Evolutionary conservation across 2,888 invertebrate genomes (phyloP).

Genomic region (Heptascelio sp.): DNA sequence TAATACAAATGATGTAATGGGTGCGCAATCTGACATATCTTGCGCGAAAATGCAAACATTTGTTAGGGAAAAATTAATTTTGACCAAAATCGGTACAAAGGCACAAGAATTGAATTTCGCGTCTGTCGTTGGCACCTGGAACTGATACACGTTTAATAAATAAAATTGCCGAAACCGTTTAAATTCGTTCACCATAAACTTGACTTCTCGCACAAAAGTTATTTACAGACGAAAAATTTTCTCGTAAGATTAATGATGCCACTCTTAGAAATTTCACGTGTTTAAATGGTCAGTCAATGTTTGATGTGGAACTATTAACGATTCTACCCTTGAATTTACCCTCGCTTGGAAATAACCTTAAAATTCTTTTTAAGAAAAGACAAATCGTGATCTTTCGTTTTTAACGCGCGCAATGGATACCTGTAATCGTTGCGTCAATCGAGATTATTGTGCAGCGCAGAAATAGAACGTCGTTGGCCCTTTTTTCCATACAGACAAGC

Average conservation of each 20-base stretch:
- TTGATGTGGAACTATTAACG: conserved; percentile 80
- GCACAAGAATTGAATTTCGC: background rate
- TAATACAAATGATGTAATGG: too few species aligned
- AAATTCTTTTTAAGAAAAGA: conserved; percentile 36
- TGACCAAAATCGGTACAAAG: too few species aligned
- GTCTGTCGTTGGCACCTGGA: conserved; percentile 74
- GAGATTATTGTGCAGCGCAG: conserved; percentile 43
- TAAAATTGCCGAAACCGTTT: conserved; percentile 73
- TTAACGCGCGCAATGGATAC: conserved; percentile 68
- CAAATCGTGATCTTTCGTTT: conserved; percentile 54
- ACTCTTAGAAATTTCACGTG: conserved; percentile 69
- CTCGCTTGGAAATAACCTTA: conserved; percentile 60
- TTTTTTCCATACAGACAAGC: too few species aligned
- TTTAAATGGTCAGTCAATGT: conserved; percentile 78
- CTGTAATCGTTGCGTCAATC: conserved; percentile 66
- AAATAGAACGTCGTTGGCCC: conserved; percentile 51
- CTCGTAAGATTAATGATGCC: conserved; percentile 81
- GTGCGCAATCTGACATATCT: too few species aligned
- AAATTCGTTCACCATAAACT: conserved; percentile 65
- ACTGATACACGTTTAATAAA: conserved; percentile 65
- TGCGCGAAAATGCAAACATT: too few species aligned
- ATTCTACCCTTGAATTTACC: conserved; percentile 52
- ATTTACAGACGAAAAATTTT: conserved; percentile 81
- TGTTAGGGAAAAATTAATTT: too few species aligned
- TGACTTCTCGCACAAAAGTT: conserved; percentile 72